Evolutionary conservation across 2,888 invertebrate species (phyloP), one percentile per base, ranked within the genome.

Genomic region (Ectropis crepuscularia): DNA sequence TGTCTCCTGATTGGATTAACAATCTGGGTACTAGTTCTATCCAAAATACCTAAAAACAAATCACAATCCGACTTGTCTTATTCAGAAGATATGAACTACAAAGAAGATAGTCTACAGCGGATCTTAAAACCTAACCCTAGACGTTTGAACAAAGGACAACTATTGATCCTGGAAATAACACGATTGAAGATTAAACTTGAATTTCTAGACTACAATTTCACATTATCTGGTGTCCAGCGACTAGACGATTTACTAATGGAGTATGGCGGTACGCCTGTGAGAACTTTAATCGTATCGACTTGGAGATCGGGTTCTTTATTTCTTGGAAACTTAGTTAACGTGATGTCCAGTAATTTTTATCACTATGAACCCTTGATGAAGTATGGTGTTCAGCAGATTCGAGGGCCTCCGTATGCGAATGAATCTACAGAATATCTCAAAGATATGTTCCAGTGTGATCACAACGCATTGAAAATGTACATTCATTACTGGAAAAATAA

Each of bases 251-350:
- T 96, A 75, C 94, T 96, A 4, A 91, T 95, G 72, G 95, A 95
- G 73, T 92, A 94, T 46, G 95, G 94, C 42, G 97, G 97, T 10
- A 92, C 90, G 62, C 97, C 97, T 5, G 80, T 96, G 62, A 93
- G 96, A 68, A 97, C 95, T 82, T 86, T 97, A 46, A 95, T 98
- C 69, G 89, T 97, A 63, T 96, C 97, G 9, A 97, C 97, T 9
- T 98, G 98, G 97, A 94, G 98, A 73, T 97, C 97, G 5, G 98
- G 98, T 5, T 97, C 97, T 38, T 97, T 97, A 38, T 98, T 98
- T 83, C 93, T 98, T 53, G 98, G 97, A 54, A 97, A 97, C 79
- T 94, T 97, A 47, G 83, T 97, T 46, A 96, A 96, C 83, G 94
- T 97, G 36, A 94, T 97, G 81, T 97, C 97, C 7, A 97, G 95